Evolutionary conservation across 2,888 invertebrate species (phyloP), one percentile per base, ranked within the genome.

Genomic region (Sarcophaga carnaria): DNA sequence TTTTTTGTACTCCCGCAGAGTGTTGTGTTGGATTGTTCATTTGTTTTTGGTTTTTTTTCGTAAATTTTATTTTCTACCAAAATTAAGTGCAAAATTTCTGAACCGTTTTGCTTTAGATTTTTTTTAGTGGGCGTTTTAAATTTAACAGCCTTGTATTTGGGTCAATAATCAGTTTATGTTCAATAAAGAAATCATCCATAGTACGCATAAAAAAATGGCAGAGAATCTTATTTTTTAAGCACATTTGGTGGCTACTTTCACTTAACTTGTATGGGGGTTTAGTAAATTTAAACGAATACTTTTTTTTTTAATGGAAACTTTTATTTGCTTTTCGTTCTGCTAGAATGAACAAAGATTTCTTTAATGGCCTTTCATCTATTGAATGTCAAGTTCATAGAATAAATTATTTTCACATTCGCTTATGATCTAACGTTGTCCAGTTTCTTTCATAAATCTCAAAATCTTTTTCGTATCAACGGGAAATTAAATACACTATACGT

Each of bases 121-220:
- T 71, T 80, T 71, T 80, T 49, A 3, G 75, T 79, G 60, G 81
- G 78, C 70, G 78, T 83, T 80, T 77, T 27, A 45, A 45, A 59
- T 54, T 59, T n/a, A 77, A 37, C 70, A 71, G 63, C 70, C 69
- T 37, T 6, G 60, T 63, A 83, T 83, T 79, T 83, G 49, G 83
- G 78, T 83, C 76, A 83, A 75, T 84, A 79, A 87, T 70, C 49
- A 77, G 27, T 77, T 37, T 62, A 11, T n/a, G 76, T 3, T 67
- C 25, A 79, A 75, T 47, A n/a, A 54, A 59, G 22, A 76, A 81
- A 63, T 75, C 45, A 27, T 60, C 2, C 17, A 45, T 54, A n/a
- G 2, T 14, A 71, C 70, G 70, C 70, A 59, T 10, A 27, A 71
- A 59, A n/a, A 25, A 59, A 54, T 54, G 49, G 0, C 20, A 22